Evolutionary conservation across 2,888 invertebrate species (phyloP).

Genomic region (Stenodera caucasica): DNA sequence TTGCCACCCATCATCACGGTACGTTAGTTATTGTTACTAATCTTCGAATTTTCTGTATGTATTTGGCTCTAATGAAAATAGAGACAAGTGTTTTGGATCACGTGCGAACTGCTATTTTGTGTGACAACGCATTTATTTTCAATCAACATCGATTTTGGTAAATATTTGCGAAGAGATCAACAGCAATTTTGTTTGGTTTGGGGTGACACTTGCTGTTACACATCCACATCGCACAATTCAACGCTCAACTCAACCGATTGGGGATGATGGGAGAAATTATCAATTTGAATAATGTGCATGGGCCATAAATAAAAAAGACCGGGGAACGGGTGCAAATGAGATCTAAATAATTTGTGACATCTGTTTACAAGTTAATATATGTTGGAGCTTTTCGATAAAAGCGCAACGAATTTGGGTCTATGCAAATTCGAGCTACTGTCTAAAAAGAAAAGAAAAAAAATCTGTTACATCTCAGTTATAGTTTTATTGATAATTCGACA

Average conservation of each 20-base stretch:
- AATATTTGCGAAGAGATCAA: constrained; percentile 43
- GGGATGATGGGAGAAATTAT: constrained; percentile 3
- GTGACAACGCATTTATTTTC: constrained; percentile 30
- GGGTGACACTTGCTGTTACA: constrained; percentile 30
- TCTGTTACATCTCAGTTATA: too few species aligned
- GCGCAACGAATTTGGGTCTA: constrained; percentile 1
- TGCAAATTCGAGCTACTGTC: background rate
- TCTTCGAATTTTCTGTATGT: too few species aligned
- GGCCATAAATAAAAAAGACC: constrained; percentile 13
- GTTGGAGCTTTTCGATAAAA: background rate
- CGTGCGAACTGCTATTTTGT: constrained; percentile 31
- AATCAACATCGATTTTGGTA: constrained; percentile 28
- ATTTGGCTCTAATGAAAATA: too few species aligned
- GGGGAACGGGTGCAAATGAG: constrained; percentile 29
- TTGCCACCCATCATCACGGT: constrained; percentile 54
- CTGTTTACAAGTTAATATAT: constrained; percentile 5
- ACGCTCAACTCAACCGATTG: background rate
- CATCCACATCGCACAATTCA: constrained; percentile 6
- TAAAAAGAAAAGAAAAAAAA: too few species aligned
- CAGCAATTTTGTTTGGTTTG: constrained; percentile 32
- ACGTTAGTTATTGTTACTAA: too few species aligned
- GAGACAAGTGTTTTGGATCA: constrained; percentile 15
- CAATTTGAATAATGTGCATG: constrained; percentile 14
- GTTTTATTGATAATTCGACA: background rate
- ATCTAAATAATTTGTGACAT: constrained; percentile 32